Evolutionary conservation across 2,113 vertebrate genomes (phyloP).

Genomic region (Lutjanus erythropterus): DNA sequence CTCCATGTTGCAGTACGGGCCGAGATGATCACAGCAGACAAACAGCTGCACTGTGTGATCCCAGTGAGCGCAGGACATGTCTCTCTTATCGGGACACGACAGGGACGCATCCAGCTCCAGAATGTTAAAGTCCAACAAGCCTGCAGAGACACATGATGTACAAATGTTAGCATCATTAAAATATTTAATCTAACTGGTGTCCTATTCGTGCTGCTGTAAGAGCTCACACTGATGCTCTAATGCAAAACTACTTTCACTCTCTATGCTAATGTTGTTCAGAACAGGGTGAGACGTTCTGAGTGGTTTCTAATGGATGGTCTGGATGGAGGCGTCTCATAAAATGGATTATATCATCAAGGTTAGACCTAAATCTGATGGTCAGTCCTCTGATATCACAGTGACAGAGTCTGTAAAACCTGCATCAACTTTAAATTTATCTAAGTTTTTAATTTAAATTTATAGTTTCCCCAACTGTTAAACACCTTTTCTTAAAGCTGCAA

Average conservation of each 20-base stretch:
- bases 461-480: too few species aligned
- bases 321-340: not conserved
- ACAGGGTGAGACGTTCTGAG: not conserved
- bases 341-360: not conserved
- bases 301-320: not conserved
- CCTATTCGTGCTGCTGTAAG: not conserved
- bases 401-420: not conserved
- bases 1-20: slow-evolving; percentile 80
- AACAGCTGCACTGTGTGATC: slow-evolving; percentile 87
- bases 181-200: fast-evolving
- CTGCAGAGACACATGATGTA: slow-evolving; percentile 48
- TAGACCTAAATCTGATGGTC: not conserved
- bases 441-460: too few species aligned
- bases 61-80: slow-evolving; percentile 84
- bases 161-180: not conserved
- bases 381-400: not conserved
- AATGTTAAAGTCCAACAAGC: slow-evolving; percentile 55
- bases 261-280: not conserved
- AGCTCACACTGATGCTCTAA: not conserved
- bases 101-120: slow-evolving; percentile 84
- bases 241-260: too few species aligned
- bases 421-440: not conserved
- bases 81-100: slow-evolving; percentile 83
- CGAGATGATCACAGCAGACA: slow-evolving; percentile 78
- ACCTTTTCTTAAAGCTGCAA: not conserved